These are phyloP conservation scores for Odiellus spinosus DNA, from an alignment of 2,888 invertebrate species.

Conservation along the genomic window DNA sequence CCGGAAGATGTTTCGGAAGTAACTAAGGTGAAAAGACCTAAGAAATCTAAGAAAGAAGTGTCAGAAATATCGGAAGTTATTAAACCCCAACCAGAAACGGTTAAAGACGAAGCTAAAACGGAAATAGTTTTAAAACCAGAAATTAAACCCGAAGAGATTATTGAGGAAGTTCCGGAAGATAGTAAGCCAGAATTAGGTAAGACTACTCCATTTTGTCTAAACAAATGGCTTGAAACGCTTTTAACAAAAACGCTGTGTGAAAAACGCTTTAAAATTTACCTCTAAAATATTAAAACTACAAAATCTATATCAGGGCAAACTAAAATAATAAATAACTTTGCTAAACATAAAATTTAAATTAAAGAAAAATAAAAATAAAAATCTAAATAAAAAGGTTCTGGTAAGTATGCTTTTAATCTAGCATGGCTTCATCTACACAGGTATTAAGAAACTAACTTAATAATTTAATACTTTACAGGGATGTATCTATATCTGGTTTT, in stretches of 20 bases:
- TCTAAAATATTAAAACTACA: slow-evolving; percentile 19
- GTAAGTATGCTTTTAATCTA: background rate
- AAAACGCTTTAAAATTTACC: slow-evolving; percentile 4
- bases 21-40: background rate
- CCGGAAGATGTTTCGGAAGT: background rate
- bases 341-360: background rate
- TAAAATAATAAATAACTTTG: no score
- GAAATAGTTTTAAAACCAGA: slow-evolving; percentile 5
- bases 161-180: slow-evolving; percentile 6
- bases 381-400: no score
- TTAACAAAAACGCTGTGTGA: no score
- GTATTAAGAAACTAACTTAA: no score
- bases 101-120: slow-evolving; percentile 7
- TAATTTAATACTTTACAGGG: no score
- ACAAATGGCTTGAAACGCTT: no score
- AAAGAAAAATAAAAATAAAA: no score
- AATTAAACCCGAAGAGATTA: slow-evolving; percentile 8
- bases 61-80: background rate
- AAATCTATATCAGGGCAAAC: slow-evolving; percentile 6
- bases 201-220: slow-evolving; percentile 12
- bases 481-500: no score
- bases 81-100: no score
- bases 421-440: no score
- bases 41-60: slow-evolving; percentile 4
- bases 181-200: slow-evolving; percentile 15